These are phyloP conservation scores for Nannoperca australis DNA, from an alignment of 2,797 vertebrate species.

Conservation along the genomic window DNA sequence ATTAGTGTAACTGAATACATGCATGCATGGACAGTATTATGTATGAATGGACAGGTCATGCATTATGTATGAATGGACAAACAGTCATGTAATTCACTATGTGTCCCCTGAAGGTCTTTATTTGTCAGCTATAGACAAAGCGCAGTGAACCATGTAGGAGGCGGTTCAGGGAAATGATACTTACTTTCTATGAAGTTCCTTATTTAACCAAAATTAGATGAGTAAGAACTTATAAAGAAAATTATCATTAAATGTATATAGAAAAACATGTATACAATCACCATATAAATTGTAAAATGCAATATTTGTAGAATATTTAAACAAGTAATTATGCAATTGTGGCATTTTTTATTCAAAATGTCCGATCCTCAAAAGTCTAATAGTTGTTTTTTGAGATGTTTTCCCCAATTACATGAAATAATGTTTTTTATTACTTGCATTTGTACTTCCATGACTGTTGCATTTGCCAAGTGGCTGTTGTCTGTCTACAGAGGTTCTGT, in stretches of 20 bases:
- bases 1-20: conserved; percentile 70
- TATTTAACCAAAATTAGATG: background rate
- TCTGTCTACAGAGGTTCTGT: background rate
- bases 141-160: background rate
- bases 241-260: background rate
- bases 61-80: conserved; percentile 39
- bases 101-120: conserved; percentile 58
- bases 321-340: background rate
- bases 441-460: background rate
- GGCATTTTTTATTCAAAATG: background rate
- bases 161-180: conserved; percentile 10
- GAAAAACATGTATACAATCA: background rate
- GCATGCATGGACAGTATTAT: conserved; percentile 60
- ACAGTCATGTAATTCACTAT: conserved; percentile 48
- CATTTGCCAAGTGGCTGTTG: background rate
- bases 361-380: background rate
- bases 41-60: conserved; percentile 62
- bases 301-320: background rate
- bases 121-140: conserved; percentile 34
- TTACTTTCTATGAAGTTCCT: background rate
- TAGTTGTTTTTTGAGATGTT: background rate
- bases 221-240: background rate
- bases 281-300: background rate
- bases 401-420: background rate
- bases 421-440: background rate